These are phyloP conservation scores for Orientallactaga bullata DNA, from an alignment of 2,113 vertebrate species.

Conservation along the genomic window DNA sequence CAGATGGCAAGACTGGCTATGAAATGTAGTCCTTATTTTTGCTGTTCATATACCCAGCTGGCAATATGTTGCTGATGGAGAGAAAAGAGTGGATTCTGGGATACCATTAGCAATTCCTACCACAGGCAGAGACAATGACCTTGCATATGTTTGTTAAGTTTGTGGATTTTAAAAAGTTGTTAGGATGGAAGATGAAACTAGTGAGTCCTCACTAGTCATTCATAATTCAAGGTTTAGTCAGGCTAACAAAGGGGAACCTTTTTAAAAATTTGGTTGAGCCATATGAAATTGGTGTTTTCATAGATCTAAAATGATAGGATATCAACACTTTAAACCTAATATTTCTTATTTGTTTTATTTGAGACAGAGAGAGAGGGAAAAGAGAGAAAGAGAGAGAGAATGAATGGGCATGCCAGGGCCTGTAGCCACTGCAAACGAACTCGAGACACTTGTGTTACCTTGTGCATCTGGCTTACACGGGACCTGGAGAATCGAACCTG, in stretches of 20 bases:
- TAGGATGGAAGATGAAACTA: neutral
- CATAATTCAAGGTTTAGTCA: conserved; percentile 11
- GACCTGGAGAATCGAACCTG: too few species aligned
- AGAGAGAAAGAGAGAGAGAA: too few species aligned
- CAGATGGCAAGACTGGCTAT: neutral
- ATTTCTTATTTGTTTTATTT: neutral
- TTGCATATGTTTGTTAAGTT: neutral
- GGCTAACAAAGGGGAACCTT: neutral
- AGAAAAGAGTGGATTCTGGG: neutral
- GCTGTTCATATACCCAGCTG: neutral
- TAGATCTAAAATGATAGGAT: conserved; percentile 24
- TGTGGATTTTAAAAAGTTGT: conserved; percentile 42
- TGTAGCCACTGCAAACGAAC: too few species aligned
- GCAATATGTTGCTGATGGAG: conserved; percentile 18
- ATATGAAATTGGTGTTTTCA: conserved; percentile 21
- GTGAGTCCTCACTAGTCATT: neutral
- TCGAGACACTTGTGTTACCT: too few species aligned
- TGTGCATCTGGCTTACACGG: too few species aligned
- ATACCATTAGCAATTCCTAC: neutral
- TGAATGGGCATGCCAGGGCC: too few species aligned
- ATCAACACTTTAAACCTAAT: neutral
- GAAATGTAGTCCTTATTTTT: conserved; percentile 41
- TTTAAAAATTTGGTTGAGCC: neutral
- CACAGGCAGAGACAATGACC: neutral
- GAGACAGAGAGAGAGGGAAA: too few species aligned